Evolutionary conservation across 1,140 invertebrate genomes (phyloP).

Genomic region (Mamestra configurata): DNA sequence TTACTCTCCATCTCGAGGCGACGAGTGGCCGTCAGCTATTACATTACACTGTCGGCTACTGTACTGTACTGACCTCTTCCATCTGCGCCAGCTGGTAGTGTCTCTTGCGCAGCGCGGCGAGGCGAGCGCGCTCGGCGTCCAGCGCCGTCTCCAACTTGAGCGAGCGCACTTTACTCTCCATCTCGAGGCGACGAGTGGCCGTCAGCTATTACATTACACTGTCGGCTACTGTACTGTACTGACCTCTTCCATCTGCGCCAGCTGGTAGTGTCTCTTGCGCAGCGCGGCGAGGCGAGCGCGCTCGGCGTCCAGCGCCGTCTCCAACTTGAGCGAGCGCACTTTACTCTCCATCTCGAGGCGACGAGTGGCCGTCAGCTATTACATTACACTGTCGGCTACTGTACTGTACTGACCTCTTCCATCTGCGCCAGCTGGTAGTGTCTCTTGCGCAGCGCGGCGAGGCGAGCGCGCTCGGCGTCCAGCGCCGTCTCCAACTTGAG

Average conservation of each 20-base stretch:
- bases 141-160: conserved; percentile 97
- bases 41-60: too few species aligned
- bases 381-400: too few species aligned
- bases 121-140: conserved; percentile 94
- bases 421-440: conserved; percentile 97
- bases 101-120: conserved; percentile 95
- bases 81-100: conserved; percentile 97
- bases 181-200: conserved; percentile 97
- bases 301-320: conserved; percentile 96
- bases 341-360: conserved; percentile 99
- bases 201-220: conserved; percentile 91
- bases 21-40: conserved; percentile 99
- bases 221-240: neutral
- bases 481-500: conserved; percentile 97
- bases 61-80: conserved; percentile 74
- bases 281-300: conserved; percentile 94
- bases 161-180: conserved; percentile 97
- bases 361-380: too few species aligned
- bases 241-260: conserved; percentile 91
- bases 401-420: conserved; percentile 75
- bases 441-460: conserved; percentile 95
- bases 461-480: conserved; percentile 94
- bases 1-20: conserved; percentile 98
- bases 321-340: conserved; percentile 96
- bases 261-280: conserved; percentile 97